A percentile compares a stretch with the other conserved stretches of the same genome.
Evolutionary conservation across 2,113 vertebrate genomes (phyloP).

Genomic region (Neoarius graeffei): DNA sequence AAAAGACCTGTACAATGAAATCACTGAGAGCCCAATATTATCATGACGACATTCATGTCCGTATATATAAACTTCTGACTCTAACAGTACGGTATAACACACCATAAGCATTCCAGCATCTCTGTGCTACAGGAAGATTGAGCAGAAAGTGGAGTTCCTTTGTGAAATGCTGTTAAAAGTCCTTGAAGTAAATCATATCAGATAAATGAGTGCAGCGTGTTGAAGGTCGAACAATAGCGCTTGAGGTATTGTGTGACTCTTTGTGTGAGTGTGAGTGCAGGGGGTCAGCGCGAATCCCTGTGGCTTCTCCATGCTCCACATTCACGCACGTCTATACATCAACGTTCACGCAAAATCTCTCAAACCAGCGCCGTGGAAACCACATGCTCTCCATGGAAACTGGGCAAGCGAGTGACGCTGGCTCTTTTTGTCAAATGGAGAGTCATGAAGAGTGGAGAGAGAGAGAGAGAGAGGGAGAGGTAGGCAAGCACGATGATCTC

Average conservation of each 20-base stretch:
- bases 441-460: conserved; percentile 50
- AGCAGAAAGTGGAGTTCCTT: background rate
- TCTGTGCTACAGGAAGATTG: background rate
- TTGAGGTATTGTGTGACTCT: conserved; percentile 27
- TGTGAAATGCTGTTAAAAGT: conserved; percentile 18
- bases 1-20: too few species aligned
- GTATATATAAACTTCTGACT: too few species aligned
- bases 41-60: too few species aligned
- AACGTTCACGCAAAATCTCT: conserved; percentile 62
- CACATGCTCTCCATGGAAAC: conserved; percentile 70
- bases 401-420: conserved; percentile 19
- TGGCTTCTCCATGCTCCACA: conserved; percentile 41
- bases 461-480: conserved; percentile 6
- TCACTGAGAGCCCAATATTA: too few species aligned
- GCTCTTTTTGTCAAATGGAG: conserved; percentile 39
- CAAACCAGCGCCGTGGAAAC: conserved; percentile 64
- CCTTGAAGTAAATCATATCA: conserved; percentile 37
- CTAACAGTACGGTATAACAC: too few species aligned
- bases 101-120: background rate
- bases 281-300: conserved; percentile 27
- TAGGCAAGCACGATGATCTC: background rate
- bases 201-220: background rate
- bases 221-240: conserved; percentile 33
- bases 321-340: conserved; percentile 64
- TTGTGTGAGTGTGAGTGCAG: conserved; percentile 13